phyloP scores from a whole-genome alignment of 1,140 invertebrate genomes.

The Bemisia tabaci region DNA sequence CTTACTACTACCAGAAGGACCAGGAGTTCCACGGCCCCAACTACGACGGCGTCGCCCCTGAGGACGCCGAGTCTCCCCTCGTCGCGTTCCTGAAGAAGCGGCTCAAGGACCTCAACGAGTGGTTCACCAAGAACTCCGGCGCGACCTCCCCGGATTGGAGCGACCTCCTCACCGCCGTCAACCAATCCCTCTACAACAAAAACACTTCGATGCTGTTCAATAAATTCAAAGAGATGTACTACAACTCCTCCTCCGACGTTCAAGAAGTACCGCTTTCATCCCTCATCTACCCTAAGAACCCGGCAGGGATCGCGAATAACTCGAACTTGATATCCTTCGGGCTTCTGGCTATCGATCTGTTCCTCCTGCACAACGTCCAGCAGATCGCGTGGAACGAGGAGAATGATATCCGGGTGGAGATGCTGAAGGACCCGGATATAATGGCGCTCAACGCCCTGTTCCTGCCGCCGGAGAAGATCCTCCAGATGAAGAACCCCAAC shows the following conservation, averaged over 20 bases:
- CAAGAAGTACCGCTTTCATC: conserved; percentile 26
- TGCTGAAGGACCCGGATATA: conserved; percentile 38
- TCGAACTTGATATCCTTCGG: conserved; percentile 36
- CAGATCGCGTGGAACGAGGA: conserved; percentile 38
- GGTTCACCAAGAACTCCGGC: conserved; percentile 27
- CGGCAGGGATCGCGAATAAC: conserved; percentile 24
- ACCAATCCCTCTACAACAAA: conserved; percentile 34
- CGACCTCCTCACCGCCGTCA: conserved; percentile 26
- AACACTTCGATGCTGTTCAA: conserved; percentile 33
- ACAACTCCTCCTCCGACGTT: conserved; percentile 22
- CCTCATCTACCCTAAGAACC: conserved; percentile 23
- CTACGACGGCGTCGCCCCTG: conserved; percentile 6
- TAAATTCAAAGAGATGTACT: conserved; percentile 36
- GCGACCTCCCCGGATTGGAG: conserved; percentile 18
- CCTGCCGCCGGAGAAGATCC: conserved; percentile 34
- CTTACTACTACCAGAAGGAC: conserved; percentile 33
- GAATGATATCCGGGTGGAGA: conserved; percentile 30
- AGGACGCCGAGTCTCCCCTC: conserved; percentile 16
- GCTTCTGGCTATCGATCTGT: conserved; percentile 40
- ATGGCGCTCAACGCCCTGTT: conserved; percentile 40
- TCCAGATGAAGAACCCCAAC: conserved; percentile 21
- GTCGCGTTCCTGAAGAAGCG: conserved; percentile 27
- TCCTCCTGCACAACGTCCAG: conserved; percentile 43
- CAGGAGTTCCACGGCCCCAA: conserved; percentile 15
- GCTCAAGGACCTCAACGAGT: conserved; percentile 36